These are phyloP conservation scores for Myotis pilosus DNA, from an alignment of 2,797 vertebrate genomes.

Conservation along the genomic window DNA sequence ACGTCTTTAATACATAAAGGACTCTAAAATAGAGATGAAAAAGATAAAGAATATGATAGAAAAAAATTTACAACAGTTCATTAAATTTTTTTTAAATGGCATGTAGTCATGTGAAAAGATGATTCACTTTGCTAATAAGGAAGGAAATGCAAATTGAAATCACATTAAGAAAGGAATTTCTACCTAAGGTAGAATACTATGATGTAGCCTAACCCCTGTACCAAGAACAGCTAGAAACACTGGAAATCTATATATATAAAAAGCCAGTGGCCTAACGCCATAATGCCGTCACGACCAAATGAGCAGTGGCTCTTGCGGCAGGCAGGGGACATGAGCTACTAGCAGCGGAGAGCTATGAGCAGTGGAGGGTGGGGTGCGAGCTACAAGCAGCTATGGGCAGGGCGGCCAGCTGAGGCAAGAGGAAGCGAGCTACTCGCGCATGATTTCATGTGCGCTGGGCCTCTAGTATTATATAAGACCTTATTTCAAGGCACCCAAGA, in stretches of 20 bases:
- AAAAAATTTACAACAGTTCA: neutral
- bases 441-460: no score
- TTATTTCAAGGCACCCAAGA: neutral
- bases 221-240: neutral
- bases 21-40: neutral
- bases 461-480: neutral
- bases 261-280: no score
- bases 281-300: accelerated
- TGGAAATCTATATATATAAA: neutral
- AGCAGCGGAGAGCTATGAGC: no score
- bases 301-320: no score
- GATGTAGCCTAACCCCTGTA: neutral
- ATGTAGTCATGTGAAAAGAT: neutral
- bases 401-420: no score
- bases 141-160: constrained; percentile 45
- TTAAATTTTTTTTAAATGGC: neutral
- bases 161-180: neutral
- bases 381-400: no score
- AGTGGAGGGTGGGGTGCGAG: no score
- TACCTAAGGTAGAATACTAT: neutral
- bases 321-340: no score
- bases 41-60: neutral
- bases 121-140: constrained; percentile 15
- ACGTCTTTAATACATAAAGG: neutral
- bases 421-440: no score